phyloP scores from a whole-genome alignment of 2,113 vertebrate species.

The Apteryx owenii region DNA sequence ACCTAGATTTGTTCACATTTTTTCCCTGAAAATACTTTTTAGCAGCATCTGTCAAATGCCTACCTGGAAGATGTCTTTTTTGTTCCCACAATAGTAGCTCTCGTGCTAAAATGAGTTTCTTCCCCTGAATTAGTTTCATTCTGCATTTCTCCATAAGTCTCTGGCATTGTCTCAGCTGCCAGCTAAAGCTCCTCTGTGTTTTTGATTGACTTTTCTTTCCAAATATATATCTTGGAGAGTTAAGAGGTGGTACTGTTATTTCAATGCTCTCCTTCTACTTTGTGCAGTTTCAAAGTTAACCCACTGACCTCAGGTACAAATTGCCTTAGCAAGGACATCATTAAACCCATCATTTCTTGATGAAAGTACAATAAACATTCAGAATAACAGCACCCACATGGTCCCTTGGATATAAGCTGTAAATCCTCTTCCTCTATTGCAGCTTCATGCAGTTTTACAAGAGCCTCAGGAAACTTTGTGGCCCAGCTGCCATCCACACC shows the following conservation, averaged over 20 bases:
- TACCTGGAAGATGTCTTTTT: slow-evolving; percentile 30
- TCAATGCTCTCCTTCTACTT: slow-evolving; percentile 10
- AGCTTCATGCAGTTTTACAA: background rate
- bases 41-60: slow-evolving; percentile 40
- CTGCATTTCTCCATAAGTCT: slow-evolving; percentile 13
- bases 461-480: background rate
- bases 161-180: slow-evolving; percentile 35
- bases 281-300: slow-evolving; percentile 38
- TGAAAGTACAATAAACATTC: background rate
- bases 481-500: background rate
- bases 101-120: slow-evolving; percentile 32
- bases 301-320: slow-evolving; percentile 34
- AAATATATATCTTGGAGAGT: background rate
- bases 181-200: slow-evolving; percentile 6
- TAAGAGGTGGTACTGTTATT: background rate
- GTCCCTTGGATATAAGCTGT: background rate
- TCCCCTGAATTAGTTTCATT: background rate
- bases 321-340: slow-evolving; percentile 30
- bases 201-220: slow-evolving; percentile 48
- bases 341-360: slow-evolving; percentile 24
- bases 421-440: background rate
- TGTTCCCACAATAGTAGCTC: slow-evolving; percentile 47
- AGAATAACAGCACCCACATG: background rate
- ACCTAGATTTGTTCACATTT: background rate
- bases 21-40: slow-evolving; percentile 37